phyloP scores from a whole-genome alignment of 2,113 vertebrate species.

The pig (Sus scrofa) region T2T-Sscrofa CM000823.6:48549501-48550000 shows the following conservation, averaged over 20 bases:
- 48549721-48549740: neutral
- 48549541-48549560: constrained; percentile 17
- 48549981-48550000: too few relatives aligned
- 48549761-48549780: neutral
- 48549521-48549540: constrained; percentile 20
- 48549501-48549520: neutral
- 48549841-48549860: neutral
- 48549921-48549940: too few relatives aligned
- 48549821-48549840: constrained; percentile 18
- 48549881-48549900: constrained; percentile 4
- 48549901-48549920: neutral
- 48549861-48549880: constrained; percentile 1
- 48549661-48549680: neutral
- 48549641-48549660: neutral
- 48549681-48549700: neutral
- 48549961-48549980: too few relatives aligned
- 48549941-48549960: too few relatives aligned
- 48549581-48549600: neutral
- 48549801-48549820: neutral
- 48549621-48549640: neutral
- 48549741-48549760: neutral
- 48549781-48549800: constrained; percentile 4
- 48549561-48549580: neutral
- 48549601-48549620: neutral
- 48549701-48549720: neutral